phyloP scores from a whole-genome alignment of 2,113 vertebrate species.

The Anhinga rufa region DNA sequence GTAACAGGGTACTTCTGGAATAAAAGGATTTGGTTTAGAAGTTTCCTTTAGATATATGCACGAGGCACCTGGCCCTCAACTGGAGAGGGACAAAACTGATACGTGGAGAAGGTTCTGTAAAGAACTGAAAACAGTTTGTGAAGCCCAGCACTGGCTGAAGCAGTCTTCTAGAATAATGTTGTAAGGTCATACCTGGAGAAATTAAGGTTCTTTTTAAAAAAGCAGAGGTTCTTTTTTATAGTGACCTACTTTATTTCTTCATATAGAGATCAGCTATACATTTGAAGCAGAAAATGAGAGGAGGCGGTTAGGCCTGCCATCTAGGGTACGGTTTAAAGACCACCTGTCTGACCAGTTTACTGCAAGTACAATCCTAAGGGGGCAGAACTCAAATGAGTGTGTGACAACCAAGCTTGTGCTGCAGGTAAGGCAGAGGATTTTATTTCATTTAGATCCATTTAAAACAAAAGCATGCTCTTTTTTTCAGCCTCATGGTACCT shows the following conservation, averaged over 20 bases:
- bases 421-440: conserved; percentile 72
- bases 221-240: neutral
- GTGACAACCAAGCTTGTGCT: conserved; percentile 74
- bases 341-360: conserved; percentile 74
- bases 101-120: neutral
- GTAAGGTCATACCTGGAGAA: neutral
- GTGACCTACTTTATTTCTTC: neutral
- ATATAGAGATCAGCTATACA: conserved; percentile 76
- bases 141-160: neutral
- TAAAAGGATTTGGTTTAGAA: neutral
- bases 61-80: neutral
- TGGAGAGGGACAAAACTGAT: neutral
- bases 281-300: conserved; percentile 85
- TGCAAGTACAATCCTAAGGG: conserved; percentile 74
- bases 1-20: neutral
- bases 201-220: neutral
- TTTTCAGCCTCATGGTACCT: neutral
- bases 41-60: neutral
- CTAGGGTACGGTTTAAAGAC: conserved; percentile 81
- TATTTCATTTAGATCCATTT: neutral
- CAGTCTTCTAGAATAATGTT: neutral
- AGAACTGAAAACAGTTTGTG: neutral
- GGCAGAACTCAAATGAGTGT: conserved; percentile 79
- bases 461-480: neutral
- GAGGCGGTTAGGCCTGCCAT: conserved; percentile 76